Conservation (phyloP, 2,797 vertebrate genomes). For the Gobionotothen gibberifrons region DNA sequence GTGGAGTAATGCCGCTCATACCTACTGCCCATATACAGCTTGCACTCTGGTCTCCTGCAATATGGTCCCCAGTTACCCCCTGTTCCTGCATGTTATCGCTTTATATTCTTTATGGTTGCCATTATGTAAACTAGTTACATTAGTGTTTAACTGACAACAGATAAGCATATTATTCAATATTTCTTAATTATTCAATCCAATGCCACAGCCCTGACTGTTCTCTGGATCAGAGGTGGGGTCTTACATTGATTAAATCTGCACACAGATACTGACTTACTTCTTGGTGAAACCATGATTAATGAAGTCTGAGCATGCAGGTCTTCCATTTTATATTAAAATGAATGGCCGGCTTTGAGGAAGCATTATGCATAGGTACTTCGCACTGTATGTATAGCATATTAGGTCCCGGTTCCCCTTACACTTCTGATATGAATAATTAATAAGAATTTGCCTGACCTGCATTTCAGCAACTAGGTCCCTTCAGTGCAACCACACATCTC, state of each 20-base stretch:
- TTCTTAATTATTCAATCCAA: conserved; percentile 11
- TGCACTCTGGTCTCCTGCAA: conserved; percentile 69
- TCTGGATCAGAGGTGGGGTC: conserved; percentile 5
- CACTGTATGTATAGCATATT: conserved; percentile 42
- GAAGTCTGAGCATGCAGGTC: not conserved
- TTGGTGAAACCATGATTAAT: conserved; percentile 17
- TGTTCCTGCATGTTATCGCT: conserved; percentile 57
- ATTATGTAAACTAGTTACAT: conserved; percentile 59
- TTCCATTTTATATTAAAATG: conserved; percentile 49
- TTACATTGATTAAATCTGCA: conserved; percentile 21
- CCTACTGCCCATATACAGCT: conserved; percentile 73
- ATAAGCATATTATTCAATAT: conserved; percentile 29
- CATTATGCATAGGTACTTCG: conserved; percentile 33
- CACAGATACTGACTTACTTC: conserved; percentile 24
- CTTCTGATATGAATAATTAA: conserved; percentile 70
- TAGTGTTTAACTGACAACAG: conserved; percentile 25
- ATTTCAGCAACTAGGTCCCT: conserved; percentile 49
- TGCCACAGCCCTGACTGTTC: conserved; percentile 9
- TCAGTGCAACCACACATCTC: conserved; percentile 50
- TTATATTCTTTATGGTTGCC: conserved; percentile 46
- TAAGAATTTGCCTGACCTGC: conserved; percentile 63
- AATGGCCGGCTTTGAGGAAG: conserved; percentile 34
- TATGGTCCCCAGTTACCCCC: conserved; percentile 67
- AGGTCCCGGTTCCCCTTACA: conserved; percentile 43
- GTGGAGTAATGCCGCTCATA: conserved; percentile 78